These are phyloP conservation scores for Geodia barretti DNA, from an alignment of 37 sponge, comb jelly and placozoan genomes.

Conservation along the genomic window DNA sequence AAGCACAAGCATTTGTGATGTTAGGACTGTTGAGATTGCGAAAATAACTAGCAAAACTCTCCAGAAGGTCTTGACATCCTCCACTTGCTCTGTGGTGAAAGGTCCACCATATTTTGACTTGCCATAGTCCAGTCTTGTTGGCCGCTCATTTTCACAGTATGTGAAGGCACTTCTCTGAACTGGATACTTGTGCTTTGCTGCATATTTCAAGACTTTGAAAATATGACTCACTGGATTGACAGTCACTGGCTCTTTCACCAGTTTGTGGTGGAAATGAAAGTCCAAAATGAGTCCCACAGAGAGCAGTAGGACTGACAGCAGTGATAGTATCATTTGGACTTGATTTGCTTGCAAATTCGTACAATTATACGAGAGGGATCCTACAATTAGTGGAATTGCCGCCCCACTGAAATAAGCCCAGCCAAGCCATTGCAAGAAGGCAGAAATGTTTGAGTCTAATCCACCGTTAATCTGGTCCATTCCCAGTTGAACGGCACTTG, in stretches of 20 bases:
- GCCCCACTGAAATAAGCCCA: not conserved
- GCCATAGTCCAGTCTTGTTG: slow-evolving; percentile 2
- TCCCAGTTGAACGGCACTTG: not conserved
- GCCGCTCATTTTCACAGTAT: slow-evolving; percentile 3
- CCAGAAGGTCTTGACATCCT: slow-evolving; percentile 3
- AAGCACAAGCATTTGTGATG: not conserved
- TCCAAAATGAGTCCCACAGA: not conserved
- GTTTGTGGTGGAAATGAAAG: not conserved
- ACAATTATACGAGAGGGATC: not conserved
- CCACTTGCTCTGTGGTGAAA: slow-evolving; percentile 10
- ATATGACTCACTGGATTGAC: not conserved
- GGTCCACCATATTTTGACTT: slow-evolving; percentile 10
- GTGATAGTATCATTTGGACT: not conserved
- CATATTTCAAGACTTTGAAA: not conserved
- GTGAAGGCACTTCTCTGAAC: slow-evolving; percentile 3
- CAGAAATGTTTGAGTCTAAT: not conserved
- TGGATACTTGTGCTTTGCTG: slow-evolving; percentile 1
- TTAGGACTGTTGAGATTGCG: not conserved
- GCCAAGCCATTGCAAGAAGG: not conserved
- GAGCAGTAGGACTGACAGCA: not conserved
- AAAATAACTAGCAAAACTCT: not conserved
- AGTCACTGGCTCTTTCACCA: slow-evolving; percentile 1
- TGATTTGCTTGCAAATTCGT: not conserved
- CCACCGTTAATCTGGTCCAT: not conserved
- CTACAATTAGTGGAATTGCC: not conserved